These are phyloP conservation scores for Theretra japonica DNA, from an alignment of 2,888 invertebrate species.

Conservation along the genomic window DNA sequence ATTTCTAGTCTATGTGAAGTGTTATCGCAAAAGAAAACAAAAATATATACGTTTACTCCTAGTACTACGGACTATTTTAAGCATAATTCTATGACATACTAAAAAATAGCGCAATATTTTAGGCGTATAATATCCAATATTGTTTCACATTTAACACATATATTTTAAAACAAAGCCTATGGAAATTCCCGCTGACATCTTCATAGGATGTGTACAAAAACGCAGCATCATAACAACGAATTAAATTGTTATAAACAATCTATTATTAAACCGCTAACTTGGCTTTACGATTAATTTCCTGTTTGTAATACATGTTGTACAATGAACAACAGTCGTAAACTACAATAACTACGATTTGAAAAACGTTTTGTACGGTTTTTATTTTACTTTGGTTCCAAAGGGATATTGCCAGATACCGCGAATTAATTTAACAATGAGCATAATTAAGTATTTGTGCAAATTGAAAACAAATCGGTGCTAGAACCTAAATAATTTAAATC, in stretches of 20 bases:
- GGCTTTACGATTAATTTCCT: conserved; percentile 10
- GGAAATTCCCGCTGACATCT: conserved; percentile 17
- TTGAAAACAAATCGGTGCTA: too few species aligned
- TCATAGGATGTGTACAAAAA: conserved; percentile 9
- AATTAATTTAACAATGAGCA: too few species aligned
- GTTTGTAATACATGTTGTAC: conserved; percentile 7
- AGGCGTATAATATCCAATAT: background rate
- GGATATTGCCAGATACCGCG: too few species aligned
- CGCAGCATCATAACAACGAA: background rate
- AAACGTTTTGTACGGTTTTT: background rate
- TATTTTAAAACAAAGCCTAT: background rate
- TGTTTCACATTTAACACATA: background rate
- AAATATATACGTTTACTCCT: background rate
- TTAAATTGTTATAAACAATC: conserved; percentile 9
- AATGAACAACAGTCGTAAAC: background rate
- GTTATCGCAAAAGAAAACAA: background rate
- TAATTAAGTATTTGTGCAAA: background rate
- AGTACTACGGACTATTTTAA: background rate
- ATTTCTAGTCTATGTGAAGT: background rate
- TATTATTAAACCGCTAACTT: conserved; percentile 16
- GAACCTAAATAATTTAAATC: too few species aligned
- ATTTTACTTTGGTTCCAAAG: background rate
- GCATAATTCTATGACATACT: background rate
- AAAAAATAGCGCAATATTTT: background rate
- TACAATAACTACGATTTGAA: too few species aligned